Conservation (phyloP, 2,113 vertebrate species). For the Gasterosteus nipponicus region DNA sequence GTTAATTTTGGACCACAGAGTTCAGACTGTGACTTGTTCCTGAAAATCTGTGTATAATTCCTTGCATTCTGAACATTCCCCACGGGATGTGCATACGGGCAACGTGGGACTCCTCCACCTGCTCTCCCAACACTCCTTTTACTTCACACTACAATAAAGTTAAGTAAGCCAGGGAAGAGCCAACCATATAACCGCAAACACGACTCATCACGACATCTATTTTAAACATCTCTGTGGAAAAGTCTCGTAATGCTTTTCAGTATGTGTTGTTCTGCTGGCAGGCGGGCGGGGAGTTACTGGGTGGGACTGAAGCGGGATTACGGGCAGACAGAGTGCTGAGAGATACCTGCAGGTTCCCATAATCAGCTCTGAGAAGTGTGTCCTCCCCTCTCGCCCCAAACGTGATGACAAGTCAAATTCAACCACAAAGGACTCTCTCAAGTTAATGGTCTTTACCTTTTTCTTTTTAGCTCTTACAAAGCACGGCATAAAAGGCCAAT, state of each 20-base stretch:
- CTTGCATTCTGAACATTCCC: constrained; percentile 63
- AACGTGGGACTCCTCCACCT: neutral
- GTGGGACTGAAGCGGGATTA: constrained; percentile 48
- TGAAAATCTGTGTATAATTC: constrained; percentile 38
- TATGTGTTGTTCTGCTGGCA: constrained; percentile 28
- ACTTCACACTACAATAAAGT: neutral
- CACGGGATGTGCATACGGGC: constrained; percentile 1
- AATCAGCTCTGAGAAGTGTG: constrained; percentile 44
- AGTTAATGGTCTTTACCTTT: neutral
- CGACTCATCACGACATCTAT: constrained; percentile 25
- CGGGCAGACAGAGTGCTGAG: constrained; percentile 50
- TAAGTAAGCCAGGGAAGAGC: constrained; percentile 8
- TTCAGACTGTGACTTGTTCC: neutral
- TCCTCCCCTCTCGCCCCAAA: constrained; percentile 16
- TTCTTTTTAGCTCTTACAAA: neutral
- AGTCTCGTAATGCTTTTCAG: constrained; percentile 44
- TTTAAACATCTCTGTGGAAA: constrained; percentile 47
- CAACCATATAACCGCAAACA: neutral
- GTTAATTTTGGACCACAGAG: neutral
- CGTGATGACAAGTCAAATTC: constrained; percentile 38
- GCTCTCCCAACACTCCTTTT: neutral
- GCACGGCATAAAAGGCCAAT: neutral
- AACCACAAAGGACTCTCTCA: neutral
- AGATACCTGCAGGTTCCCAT: constrained; percentile 51
- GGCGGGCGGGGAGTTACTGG: constrained; percentile 31